These are phyloP conservation scores for Nysson spinosus DNA, from an alignment of 2,888 invertebrate species.

Conservation along the genomic window DNA sequence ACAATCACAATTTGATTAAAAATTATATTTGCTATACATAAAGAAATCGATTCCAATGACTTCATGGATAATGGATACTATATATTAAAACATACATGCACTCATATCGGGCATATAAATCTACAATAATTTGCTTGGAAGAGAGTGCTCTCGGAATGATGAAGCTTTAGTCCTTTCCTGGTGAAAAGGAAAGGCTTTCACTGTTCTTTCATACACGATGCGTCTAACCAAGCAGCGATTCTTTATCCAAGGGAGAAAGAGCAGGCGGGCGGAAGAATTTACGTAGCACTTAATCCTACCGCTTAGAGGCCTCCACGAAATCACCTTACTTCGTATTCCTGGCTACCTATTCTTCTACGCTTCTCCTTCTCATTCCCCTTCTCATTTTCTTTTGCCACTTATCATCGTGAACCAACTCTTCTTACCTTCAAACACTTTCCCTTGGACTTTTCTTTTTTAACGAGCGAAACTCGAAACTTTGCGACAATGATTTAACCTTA, in stretches of 20 bases:
- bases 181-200: constrained; percentile 38
- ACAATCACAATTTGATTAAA: no score
- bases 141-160: no score
- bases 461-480: constrained; percentile 16
- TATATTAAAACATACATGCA: no score
- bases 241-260: constrained; percentile 66
- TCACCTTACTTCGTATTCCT: constrained; percentile 67
- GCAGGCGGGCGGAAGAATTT: constrained; percentile 69
- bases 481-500: no score
- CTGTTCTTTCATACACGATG: constrained; percentile 46
- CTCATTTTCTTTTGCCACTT: constrained; percentile 38
- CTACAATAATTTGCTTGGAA: constrained; percentile 7
- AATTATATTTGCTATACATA: no score
- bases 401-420: constrained; percentile 47
- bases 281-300: constrained; percentile 76
- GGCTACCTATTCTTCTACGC: constrained; percentile 51
- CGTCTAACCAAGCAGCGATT: constrained; percentile 65
- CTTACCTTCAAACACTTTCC: constrained; percentile 35
- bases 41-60: no score
- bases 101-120: no score
- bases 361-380: no score
- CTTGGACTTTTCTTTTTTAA: constrained; percentile 23
- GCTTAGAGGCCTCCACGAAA: constrained; percentile 70
- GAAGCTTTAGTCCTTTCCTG: no score
- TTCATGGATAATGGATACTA: no score